Conservation (phyloP, 2,113 vertebrate species). For the Cynocephalus volans region DNA sequence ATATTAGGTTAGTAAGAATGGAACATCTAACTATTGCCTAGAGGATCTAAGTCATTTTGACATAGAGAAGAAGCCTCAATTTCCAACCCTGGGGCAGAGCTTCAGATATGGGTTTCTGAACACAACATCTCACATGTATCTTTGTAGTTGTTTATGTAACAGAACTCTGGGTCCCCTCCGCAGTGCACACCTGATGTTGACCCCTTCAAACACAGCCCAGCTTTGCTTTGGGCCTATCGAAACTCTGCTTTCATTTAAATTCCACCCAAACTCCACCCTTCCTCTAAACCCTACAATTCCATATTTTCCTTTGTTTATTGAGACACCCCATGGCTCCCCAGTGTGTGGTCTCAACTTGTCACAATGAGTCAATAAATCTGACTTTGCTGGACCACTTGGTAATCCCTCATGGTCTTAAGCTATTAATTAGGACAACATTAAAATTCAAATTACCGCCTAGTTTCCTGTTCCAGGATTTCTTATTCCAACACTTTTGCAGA, state of each 20-base stretch:
- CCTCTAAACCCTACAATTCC: neutral
- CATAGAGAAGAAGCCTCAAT: neutral
- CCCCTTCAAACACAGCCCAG: neutral
- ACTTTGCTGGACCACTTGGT: neutral
- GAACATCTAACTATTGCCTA: neutral
- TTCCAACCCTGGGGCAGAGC: neutral
- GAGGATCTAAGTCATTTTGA: neutral
- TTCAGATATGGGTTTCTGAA: neutral
- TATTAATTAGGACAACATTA: neutral
- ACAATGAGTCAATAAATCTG: neutral
- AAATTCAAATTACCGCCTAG: constrained; percentile 3
- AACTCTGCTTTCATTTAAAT: constrained; percentile 50
- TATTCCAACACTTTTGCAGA: neutral
- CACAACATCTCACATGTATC: neutral
- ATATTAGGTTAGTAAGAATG: neutral
- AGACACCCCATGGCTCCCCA: neutral
- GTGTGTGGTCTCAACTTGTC: neutral
- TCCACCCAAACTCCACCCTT: constrained; percentile 8
- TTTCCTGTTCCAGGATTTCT: neutral
- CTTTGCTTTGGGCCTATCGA: neutral
- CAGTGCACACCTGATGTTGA: neutral
- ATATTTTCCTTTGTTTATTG: neutral
- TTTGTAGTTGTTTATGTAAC: constrained; percentile 1
- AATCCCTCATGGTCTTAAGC: neutral
- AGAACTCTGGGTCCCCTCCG: neutral